phyloP scores from a whole-genome alignment of 2,888 invertebrate genomes.

The Drosophila cracens region DNA sequence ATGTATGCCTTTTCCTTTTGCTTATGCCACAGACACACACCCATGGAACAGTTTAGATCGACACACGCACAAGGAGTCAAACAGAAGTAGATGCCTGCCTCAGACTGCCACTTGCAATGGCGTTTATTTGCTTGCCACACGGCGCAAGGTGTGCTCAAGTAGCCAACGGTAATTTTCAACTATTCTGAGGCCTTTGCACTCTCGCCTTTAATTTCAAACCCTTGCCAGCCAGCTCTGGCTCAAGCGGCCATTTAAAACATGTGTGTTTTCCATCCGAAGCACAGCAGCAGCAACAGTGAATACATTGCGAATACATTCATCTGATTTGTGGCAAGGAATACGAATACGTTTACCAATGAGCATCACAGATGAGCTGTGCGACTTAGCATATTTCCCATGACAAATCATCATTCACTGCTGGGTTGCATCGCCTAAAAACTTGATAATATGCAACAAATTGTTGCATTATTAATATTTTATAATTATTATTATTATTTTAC shows the following conservation, averaged over 20 bases:
- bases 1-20: slow-evolving; percentile 75
- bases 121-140: slow-evolving; percentile 53
- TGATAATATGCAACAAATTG: not conserved
- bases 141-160: slow-evolving; percentile 53
- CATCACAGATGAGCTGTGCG: not conserved
- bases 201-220: slow-evolving; percentile 29
- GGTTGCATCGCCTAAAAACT: not conserved
- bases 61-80: slow-evolving; percentile 38
- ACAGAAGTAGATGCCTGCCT: not conserved
- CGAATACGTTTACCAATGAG: not conserved
- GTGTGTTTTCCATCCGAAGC: not conserved
- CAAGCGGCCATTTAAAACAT: not conserved
- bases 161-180: slow-evolving; percentile 56
- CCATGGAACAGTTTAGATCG: slow-evolving; percentile 37
- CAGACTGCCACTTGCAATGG: slow-evolving; percentile 16
- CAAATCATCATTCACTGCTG: not conserved
- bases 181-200: slow-evolving; percentile 61
- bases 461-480: not conserved
- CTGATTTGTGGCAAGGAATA: not conserved
- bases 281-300: slow-evolving; percentile 15
- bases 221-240: not conserved
- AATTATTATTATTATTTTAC: too few relatives aligned
- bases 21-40: slow-evolving; percentile 51
- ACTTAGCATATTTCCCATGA: not conserved
- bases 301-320: slow-evolving; percentile 29